Evolutionary conservation across 2,888 invertebrate genomes (phyloP), one percentile per base, ranked within the genome.

Genomic region (Alloplasta piceator): DNA sequence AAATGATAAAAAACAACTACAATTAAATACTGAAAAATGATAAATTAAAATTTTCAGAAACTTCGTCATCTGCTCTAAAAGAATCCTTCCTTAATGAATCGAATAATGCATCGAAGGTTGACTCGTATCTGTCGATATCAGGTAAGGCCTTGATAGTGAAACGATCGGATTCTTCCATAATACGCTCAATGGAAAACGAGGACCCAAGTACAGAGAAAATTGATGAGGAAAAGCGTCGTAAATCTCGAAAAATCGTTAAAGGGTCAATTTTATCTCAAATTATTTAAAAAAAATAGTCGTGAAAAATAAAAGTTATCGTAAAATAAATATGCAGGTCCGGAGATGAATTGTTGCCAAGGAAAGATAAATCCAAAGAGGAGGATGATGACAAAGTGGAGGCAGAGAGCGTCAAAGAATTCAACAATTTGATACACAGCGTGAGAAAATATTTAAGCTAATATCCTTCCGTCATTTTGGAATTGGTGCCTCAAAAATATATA

Each of bases 331-430:
- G 71, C 48, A 76, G 76, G 7, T 43, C 14, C 12, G 10, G 38
- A 2, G 46, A 16, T 56, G 68, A 64, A 68, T 9, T 16, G 7
- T 43, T 52, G 2, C 9, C 14, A n/a, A n/a, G n/a, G 7, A 60
- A 77, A 36, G 64, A 52, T n/a, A 41, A 56, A 48, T 1, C 14
- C 4, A 77, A 52, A 56, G n/a, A 55, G 38, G 14, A 48, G 36
- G 38, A 14, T 6, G 26, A 55, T 1, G 60, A 39, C n/a, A 61
- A 64, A 48, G 56, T 64, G 6, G 83, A 86, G 1, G 74, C 82
- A 6, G 4, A 78, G 6, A 89, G 88, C 50, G 14, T 87, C 36
- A n/a, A 56, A 0, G 87, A 89, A 80, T 90, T 89, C 38, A 87
- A 87, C 48, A 75, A 81, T 36, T 43, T 86, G 9, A 50, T 90